Evolutionary conservation across 2,888 invertebrate genomes (phyloP).

Genomic region (Azorinus chamasolen): DNA sequence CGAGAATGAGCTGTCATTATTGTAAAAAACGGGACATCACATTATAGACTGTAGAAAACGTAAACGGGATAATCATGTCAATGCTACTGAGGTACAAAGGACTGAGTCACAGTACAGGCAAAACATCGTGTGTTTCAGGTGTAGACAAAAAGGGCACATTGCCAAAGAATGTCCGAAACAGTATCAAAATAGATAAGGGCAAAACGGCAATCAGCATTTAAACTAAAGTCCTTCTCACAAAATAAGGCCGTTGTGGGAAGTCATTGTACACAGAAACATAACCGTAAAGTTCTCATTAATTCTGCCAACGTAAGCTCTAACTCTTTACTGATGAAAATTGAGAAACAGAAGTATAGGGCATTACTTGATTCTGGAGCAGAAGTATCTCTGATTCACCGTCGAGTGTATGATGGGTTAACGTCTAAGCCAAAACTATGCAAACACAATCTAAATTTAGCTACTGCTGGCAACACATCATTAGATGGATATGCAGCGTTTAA

Average conservation of each 20-base stretch:
- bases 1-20: conserved; percentile 4
- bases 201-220: neutral
- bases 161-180: conserved; percentile 9
- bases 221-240: too few relatives aligned
- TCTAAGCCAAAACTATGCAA: conserved; percentile 18
- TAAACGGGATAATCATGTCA: neutral
- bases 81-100: too few relatives aligned
- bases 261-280: too few relatives aligned
- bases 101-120: too few relatives aligned
- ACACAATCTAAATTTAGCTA: conserved; percentile 5
- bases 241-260: too few relatives aligned
- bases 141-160: conserved; percentile 6
- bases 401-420: conserved; percentile 73
- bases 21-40: conserved; percentile 9
- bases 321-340: conserved; percentile 14
- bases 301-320: conserved; percentile 8
- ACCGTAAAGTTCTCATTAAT: conserved; percentile 1
- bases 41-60: neutral
- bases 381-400: conserved; percentile 28
- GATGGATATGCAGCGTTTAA: conserved; percentile 18
- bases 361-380: conserved; percentile 41
- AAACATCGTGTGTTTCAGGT: neutral
- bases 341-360: conserved; percentile 33
- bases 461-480: conserved; percentile 2
- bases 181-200: neutral